Percentiles rank a stretch among this genome's conserved stretches.
Conservation (phyloP, 2,888 invertebrate species). For the Plutella xylostella region DNA sequence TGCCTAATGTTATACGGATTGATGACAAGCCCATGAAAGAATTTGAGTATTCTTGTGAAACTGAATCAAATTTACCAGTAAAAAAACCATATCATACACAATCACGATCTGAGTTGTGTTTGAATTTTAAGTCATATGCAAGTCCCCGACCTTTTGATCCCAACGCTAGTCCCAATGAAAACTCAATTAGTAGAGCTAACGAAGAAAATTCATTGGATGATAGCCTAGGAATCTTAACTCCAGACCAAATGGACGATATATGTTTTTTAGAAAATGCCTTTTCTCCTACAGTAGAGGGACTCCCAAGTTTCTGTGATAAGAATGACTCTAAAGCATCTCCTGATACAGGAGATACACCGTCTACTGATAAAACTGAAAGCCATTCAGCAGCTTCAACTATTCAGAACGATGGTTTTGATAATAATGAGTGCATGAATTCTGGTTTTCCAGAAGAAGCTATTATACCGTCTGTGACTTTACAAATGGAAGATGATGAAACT, state of each 20-base stretch:
- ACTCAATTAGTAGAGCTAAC: conserved; percentile 57
- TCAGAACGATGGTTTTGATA: conserved; percentile 58
- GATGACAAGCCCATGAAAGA: conserved; percentile 60
- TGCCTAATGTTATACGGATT: conserved; percentile 57
- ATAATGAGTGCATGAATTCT: no score
- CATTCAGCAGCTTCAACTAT: conserved; percentile 63
- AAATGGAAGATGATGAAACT: neutral
- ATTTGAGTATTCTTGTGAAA: conserved; percentile 63
- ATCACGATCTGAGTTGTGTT: conserved; percentile 57
- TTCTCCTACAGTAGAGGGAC: conserved; percentile 75
- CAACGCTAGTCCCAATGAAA: conserved; percentile 58
- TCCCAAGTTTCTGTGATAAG: conserved; percentile 60
- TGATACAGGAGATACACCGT: conserved; percentile 65
- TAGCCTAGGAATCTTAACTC: conserved; percentile 87
- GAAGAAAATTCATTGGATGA: conserved; percentile 89
- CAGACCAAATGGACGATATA: conserved; percentile 87
- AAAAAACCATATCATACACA: conserved; percentile 51
- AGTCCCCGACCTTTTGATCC: conserved; percentile 43
- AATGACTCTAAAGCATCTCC: conserved; percentile 55
- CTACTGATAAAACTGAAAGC: conserved; percentile 68
- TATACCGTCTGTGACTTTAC: neutral
- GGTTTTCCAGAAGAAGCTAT: no score
- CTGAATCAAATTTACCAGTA: conserved; percentile 36
- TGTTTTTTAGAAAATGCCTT: conserved; percentile 73
- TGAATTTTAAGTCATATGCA: conserved; percentile 52